A percentile compares a stretch with the other conserved stretches of the same genome.
phyloP scores from a whole-genome alignment of 2,888 invertebrate species.

The Heliconius charithonia region DNA sequence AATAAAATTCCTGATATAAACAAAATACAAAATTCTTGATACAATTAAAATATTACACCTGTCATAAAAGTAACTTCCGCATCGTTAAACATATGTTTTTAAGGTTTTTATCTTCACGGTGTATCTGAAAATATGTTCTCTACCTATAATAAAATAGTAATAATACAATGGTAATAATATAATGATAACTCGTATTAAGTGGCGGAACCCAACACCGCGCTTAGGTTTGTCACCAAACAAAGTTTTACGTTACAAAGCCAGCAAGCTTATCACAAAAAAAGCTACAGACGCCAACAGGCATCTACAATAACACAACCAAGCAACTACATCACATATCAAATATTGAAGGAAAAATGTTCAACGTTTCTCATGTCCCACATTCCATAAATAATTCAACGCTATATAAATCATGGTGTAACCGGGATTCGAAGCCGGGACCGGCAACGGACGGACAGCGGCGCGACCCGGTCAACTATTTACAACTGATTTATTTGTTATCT shows the following conservation, averaged over 20 bases:
- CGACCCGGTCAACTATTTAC: constrained; percentile 44
- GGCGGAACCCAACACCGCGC: neutral
- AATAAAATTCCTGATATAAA: neutral
- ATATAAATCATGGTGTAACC: constrained; percentile 42
- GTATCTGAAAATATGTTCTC: too few species aligned
- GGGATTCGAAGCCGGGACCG: constrained; percentile 45
- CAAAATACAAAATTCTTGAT: neutral
- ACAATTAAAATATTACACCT: neutral
- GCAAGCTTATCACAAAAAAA: neutral
- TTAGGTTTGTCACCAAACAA: neutral
- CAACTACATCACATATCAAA: neutral
- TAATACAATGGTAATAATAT: too few species aligned
- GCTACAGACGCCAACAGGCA: neutral
- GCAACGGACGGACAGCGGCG: constrained; percentile 10
- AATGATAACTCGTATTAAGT: neutral
- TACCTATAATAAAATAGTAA: too few species aligned
- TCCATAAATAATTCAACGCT: constrained; percentile 39
- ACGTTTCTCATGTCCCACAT: constrained; percentile 38
- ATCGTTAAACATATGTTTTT: neutral
- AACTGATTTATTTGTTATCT: constrained; percentile 34
- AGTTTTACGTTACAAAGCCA: neutral
- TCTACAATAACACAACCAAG: neutral
- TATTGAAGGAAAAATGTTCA: constrained; percentile 10
- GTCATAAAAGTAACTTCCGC: neutral
- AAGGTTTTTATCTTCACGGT: too few species aligned